phyloP scores from a whole-genome alignment of 2,888 invertebrate species.

The Malthinus seriepunctatus region DNA sequence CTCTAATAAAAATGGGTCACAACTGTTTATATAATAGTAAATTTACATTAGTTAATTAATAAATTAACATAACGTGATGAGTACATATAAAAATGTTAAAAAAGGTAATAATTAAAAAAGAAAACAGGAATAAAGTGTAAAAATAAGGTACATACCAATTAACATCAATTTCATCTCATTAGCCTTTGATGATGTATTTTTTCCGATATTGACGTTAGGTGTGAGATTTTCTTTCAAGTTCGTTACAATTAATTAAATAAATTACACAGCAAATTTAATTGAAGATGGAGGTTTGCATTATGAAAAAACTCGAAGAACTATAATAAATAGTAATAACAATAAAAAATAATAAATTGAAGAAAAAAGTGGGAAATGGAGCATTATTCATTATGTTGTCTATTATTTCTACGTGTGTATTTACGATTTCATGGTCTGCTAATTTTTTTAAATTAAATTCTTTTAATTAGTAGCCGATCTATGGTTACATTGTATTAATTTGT shows the following conservation, averaged over 20 bases:
- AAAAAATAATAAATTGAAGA: too few relatives aligned
- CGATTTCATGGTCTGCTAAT: conserved; percentile 25
- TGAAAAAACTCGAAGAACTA: neutral
- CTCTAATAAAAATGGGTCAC: too few relatives aligned
- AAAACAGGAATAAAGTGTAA: neutral
- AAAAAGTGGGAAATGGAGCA: conserved; percentile 1
- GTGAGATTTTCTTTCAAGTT: conserved; percentile 17
- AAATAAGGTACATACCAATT: conserved; percentile 9
- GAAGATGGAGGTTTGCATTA: conserved; percentile 7
- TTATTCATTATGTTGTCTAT: conserved; percentile 15
- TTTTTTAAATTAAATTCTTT: conserved; percentile 20
- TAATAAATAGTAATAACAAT: too few relatives aligned
- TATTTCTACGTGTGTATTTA: conserved; percentile 9
- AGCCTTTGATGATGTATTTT: conserved; percentile 11
- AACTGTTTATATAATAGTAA: too few relatives aligned
- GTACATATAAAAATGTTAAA: too few relatives aligned
- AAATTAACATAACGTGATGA: too few relatives aligned
- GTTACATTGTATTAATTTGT: conserved; percentile 13
- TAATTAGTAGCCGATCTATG: conserved; percentile 9
- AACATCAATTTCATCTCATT: conserved; percentile 9
- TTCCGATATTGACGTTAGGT: conserved; percentile 6
- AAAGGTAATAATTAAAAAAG: too few relatives aligned
- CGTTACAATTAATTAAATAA: conserved; percentile 16
- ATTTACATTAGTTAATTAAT: too few relatives aligned
- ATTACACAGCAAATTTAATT: conserved; percentile 10